Evolutionary conservation across 2,797 vertebrate genomes (phyloP).

Genomic region (Odontamblyopus rebecca): DNA sequence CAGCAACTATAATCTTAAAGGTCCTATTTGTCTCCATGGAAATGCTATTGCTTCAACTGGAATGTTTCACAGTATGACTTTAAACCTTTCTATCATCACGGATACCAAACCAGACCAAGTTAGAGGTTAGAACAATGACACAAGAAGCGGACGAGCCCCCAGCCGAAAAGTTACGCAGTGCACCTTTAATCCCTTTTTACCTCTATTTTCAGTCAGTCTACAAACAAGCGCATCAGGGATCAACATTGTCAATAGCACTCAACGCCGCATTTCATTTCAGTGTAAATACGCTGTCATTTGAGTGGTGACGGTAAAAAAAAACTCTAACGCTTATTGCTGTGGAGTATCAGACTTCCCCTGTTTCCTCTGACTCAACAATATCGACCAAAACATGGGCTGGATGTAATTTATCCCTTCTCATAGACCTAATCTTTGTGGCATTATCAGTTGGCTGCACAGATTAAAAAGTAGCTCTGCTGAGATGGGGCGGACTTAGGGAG

Average conservation of each 20-base stretch:
- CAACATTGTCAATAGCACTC: conserved; percentile 40
- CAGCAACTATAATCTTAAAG: not conserved
- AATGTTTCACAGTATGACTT: no score
- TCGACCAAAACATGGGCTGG: conserved; percentile 29
- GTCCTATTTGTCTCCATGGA: no score
- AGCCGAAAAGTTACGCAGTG: no score
- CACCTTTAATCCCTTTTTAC: not conserved
- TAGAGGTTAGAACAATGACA: no score
- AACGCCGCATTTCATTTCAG: conserved; percentile 41
- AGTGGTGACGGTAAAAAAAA: conserved; percentile 26
- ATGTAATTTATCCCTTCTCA: conserved; percentile 55
- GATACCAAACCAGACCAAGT: no score
- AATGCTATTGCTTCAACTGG: no score
- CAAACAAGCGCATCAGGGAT: conserved; percentile 26
- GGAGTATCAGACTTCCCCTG: conserved; percentile 36
- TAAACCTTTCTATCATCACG: no score
- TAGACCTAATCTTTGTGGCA: conserved; percentile 51
- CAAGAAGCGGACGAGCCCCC: no score
- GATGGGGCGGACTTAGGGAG: conserved; percentile 1
- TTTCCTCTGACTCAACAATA: conserved; percentile 55
- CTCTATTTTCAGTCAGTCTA: not conserved
- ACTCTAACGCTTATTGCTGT: conserved; percentile 38
- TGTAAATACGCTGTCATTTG: conserved; percentile 48
- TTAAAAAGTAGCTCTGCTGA: conserved; percentile 20
- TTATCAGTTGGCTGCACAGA: conserved; percentile 36